A percentile compares a stretch with the other conserved stretches of the same genome.
Evolutionary conservation across 2,797 vertebrate species (phyloP).

Genomic region (Monodelphis domestica): DNA sequence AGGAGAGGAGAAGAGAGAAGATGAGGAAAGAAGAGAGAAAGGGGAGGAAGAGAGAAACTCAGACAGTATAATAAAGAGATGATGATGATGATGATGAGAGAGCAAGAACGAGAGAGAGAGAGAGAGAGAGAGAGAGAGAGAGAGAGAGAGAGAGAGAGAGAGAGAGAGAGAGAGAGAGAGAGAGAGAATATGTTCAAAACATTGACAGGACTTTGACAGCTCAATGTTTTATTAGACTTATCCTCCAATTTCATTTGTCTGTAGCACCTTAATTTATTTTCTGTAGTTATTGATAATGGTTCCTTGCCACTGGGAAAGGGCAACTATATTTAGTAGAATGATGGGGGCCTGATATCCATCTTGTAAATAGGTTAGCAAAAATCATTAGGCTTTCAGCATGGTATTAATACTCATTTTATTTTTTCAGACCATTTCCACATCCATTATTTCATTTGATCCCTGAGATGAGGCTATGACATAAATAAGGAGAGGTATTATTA

Average conservation of each 20-base stretch:
- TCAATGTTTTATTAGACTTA: conserved; percentile 15
- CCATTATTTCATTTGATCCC: conserved; percentile 29
- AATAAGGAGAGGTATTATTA: neutral
- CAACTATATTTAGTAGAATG: conserved; percentile 43
- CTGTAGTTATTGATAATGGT: conserved; percentile 41
- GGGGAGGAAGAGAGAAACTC: too few species aligned
- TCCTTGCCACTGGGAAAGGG: conserved; percentile 9
- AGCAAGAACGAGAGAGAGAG: too few species aligned
- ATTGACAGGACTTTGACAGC: neutral
- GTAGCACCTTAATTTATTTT: conserved; percentile 20
- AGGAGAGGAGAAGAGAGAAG: neutral
- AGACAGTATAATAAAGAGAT: too few species aligned
- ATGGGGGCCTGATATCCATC: conserved; percentile 37
- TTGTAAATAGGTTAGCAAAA: conserved; percentile 24
- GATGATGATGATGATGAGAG: too few species aligned
- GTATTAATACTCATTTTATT: conserved; percentile 20
- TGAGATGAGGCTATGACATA: neutral
- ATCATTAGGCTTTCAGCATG: conserved; percentile 13
- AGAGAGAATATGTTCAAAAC: neutral
- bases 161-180: neutral
- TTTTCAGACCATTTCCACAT: conserved; percentile 12
- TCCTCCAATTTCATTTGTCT: neutral
- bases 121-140: neutral
- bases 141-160: neutral
- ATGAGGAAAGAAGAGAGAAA: too few species aligned